Base-by-base conservation (phyloP, 2,797 vertebrate genomes). In the Pogoniulus pusillus region DNA sequence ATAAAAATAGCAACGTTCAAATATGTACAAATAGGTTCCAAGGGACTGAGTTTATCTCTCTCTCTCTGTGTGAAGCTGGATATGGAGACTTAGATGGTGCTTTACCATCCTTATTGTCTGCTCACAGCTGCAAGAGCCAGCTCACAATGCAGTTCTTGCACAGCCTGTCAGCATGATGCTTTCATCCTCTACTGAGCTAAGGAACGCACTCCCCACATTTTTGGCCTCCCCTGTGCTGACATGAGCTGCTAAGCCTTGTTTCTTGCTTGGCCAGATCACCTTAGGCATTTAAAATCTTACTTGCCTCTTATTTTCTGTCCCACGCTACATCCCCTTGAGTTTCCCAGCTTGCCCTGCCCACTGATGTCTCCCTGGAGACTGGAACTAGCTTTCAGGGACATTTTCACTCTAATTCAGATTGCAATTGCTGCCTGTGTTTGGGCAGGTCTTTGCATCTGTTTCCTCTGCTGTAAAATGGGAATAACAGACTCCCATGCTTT, bases 361-460 rank as follows among this genome's bases (percentile, higher is more conserved):
- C 59, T 95, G 72, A 94, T 91, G 57, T 69, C 86, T 92, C 90
- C 82, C 91, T 90, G 75, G 95, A 90, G 91, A 85, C 69, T 80
- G 39, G 59, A 94, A 85, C 34, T 66, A 19, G 37, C 57, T 92
- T 87, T 86, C 88, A 90, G 87, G 85, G 86, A 94, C 75, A 20
- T 94, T 94, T 95, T 89, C 81, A 88, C 69, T 79, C 74, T 72
- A 85, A 83, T 74, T 63, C 92, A 68, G 89, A 91, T 91, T 37
- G 77, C 47, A 80, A 69, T 54, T 82, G 78, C 71, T 95, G 63
- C 83, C 73, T 87, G 82, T 0, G 2, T 60, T 91, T 93, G 87
- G 92, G 94, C 85, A 93, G 77, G 89, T 94, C 92, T 90, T 87
- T 66, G 84, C 91, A 93, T 95, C 90, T 95, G 93, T 94, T 95